A percentile compares a stretch with the other conserved stretches of the same genome.
These are phyloP conservation scores for Acleris laterana DNA, from an alignment of 2,888 invertebrate genomes.

Conservation along the genomic window DNA sequence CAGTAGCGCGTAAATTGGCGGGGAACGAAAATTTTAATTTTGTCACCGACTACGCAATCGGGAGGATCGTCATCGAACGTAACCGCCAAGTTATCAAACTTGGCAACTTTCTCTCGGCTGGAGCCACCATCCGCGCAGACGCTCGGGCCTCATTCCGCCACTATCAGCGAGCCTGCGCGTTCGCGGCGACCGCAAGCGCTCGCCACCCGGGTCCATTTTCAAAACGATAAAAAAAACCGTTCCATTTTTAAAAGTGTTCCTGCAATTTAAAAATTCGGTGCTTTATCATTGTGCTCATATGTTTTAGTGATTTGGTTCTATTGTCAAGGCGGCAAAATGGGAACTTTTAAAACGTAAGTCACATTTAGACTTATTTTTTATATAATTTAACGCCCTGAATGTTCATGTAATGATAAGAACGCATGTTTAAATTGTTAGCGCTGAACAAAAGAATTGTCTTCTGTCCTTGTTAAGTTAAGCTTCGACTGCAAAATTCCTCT, in stretches of 20 bases:
- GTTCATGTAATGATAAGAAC: constrained; percentile 37
- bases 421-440: constrained; percentile 25
- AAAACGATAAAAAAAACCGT: constrained; percentile 27
- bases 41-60: constrained; percentile 82
- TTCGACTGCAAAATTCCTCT: constrained; percentile 57
- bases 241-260: constrained; percentile 28
- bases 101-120: constrained; percentile 74
- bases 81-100: constrained; percentile 81
- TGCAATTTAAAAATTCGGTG: constrained; percentile 47
- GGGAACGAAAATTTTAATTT: constrained; percentile 72
- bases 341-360: constrained; percentile 72
- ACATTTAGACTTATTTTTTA: constrained; percentile 40
- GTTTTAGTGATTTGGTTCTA: constrained; percentile 62
- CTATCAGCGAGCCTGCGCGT: constrained; percentile 66
- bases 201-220: constrained; percentile 47
- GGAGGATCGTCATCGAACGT: constrained; percentile 80
- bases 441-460: constrained; percentile 31
- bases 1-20: constrained; percentile 70
- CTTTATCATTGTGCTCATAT: constrained; percentile 53
- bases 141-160: constrained; percentile 68
- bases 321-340: constrained; percentile 65
- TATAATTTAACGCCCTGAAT: background rate
- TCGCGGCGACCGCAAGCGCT: constrained; percentile 69
- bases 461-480: constrained; percentile 40
- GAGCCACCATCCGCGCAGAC: constrained; percentile 25